Evolutionary conservation across 2,113 vertebrate species (phyloP), one percentile per base, ranked within the genome.

Genomic region (Dunckerocampus dactyliophorus): DNA sequence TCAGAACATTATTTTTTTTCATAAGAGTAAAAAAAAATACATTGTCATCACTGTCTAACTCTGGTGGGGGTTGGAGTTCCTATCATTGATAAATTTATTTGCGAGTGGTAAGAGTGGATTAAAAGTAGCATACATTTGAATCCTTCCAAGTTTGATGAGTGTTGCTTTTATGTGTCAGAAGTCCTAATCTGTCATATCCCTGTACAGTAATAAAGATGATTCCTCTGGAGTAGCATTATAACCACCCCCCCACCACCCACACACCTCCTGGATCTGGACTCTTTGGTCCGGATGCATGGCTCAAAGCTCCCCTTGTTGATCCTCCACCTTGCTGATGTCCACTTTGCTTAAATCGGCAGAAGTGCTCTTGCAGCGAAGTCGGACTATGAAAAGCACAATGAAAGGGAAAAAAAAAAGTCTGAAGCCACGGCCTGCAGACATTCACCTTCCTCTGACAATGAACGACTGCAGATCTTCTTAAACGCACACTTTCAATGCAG

Each of bases 401-500:
- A 87, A 90, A 90, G 79, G 60, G 66, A 74, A 81, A 71, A 77
- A 89, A 83, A 81, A 74, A 82, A 82, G 86, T 82, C 84, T 79
- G 83, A 79, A 88, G 84, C 85, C 83, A 60, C 77, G 63, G 82
- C 82, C 80, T 80, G 70, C 85, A 71, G 79, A 79, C 77, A 20
- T 74, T 65, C 72, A 77, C 72, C 62, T 53, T 50, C 77, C 88
- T 67, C 67, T 71, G 72, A 82, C 88, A 82, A 85, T 86, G 87
- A 86, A 86, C 70, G 82, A 74, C 76, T 55, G 79, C 82, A 82
- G 86, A 90, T 87, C 87, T 85, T 86, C 89, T 91, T 90, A 90
- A 84, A 81, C 63, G 79, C 67, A 73, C 62, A 74, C 55, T 87
- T 88, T 90, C 81, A 89, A 90, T 87, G 83, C 79, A 63, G 72